Percentiles rank a stretch among this genome's conserved stretches.
These are phyloP conservation scores for Perizoma affinitatum DNA, from an alignment of 2,888 invertebrate species.

Conservation along the genomic window DNA sequence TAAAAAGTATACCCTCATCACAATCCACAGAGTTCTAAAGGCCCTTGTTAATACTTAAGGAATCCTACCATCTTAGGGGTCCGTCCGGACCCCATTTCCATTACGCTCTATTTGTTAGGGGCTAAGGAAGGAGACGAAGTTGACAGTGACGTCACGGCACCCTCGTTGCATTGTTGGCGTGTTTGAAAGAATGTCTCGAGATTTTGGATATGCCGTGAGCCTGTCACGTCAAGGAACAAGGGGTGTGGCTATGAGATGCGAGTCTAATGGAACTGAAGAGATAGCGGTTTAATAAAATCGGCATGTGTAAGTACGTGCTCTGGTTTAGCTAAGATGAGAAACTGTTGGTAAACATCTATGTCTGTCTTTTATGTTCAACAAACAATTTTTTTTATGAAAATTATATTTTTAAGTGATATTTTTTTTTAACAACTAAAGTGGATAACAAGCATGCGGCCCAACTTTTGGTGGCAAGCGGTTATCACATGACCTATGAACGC, in stretches of 20 bases:
- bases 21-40: constrained; percentile 19
- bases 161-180: constrained; percentile 69
- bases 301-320: no score
- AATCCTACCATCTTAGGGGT: constrained; percentile 22
- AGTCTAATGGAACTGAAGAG: constrained; percentile 22
- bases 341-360: no score
- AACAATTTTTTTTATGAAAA: no score
- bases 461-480: no score
- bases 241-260: constrained; percentile 49
- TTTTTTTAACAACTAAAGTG: no score
- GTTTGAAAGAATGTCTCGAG: constrained; percentile 76
- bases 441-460: no score
- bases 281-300: not conserved
- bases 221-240: constrained; percentile 59
- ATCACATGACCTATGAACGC: no score
- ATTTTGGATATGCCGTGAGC: constrained; percentile 78
- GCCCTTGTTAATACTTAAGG: constrained; percentile 29
- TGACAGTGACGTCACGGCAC: constrained; percentile 44
- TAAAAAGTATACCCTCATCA: constrained; percentile 25
- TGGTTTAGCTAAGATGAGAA: no score
- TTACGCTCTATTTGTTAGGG: constrained; percentile 41
- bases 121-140: constrained; percentile 12
- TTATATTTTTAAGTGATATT: no score
- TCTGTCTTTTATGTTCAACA: no score
- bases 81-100: constrained; percentile 36